These are phyloP conservation scores for Motacilla tschutschensis DNA, from an alignment of 2,113 vertebrate genomes.

Conservation along the genomic window DNA sequence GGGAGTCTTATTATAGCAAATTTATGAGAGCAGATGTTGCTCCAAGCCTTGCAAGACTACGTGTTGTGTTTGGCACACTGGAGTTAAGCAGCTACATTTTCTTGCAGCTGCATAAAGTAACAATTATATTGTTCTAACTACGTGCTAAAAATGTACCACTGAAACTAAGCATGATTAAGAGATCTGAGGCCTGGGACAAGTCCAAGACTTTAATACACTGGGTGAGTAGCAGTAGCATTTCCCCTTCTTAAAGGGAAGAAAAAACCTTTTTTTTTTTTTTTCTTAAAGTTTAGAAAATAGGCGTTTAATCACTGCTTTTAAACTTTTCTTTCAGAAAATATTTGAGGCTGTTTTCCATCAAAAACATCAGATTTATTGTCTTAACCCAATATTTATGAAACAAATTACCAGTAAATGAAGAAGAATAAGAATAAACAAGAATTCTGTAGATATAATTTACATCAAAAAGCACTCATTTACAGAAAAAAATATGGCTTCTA, in stretches of 20 bases:
- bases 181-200: background rate
- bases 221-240: background rate
- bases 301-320: background rate
- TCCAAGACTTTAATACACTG: background rate
- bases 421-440: background rate
- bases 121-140: constrained; percentile 4
- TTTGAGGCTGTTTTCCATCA: background rate
- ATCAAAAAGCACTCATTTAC: background rate
- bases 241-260: too few species aligned
- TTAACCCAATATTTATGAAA: background rate
- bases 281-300: background rate
- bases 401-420: background rate
- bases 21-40: constrained; percentile 11
- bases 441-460: background rate
- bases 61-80: background rate
- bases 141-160: constrained; percentile 10
- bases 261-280: background rate
- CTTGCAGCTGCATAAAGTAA: background rate
- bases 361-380: background rate
- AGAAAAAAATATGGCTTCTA: background rate
- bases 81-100: background rate
- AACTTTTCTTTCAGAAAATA: background rate
- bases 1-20: background rate
- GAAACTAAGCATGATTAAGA: background rate
- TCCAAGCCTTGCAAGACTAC: background rate